A percentile compares a stretch with the other conserved stretches of the same genome.
Evolutionary conservation across 2,797 vertebrate species (phyloP).

Genomic region (Macrochelys suwanniensis): DNA sequence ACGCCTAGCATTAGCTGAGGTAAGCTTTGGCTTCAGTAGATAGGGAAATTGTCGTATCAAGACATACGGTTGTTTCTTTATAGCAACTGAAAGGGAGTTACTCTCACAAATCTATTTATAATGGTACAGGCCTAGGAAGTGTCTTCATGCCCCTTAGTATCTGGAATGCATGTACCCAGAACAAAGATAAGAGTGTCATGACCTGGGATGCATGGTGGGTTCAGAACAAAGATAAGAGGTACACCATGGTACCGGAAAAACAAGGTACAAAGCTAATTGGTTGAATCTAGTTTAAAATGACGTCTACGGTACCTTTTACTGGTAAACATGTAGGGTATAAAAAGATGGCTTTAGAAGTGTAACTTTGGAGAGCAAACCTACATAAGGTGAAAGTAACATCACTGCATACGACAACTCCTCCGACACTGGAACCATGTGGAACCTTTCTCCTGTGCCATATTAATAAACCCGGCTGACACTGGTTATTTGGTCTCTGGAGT

Average conservation of each 20-base stretch:
- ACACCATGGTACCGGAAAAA: neutral
- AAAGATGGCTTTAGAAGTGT: too few relatives aligned
- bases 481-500: too few relatives aligned
- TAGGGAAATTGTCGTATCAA: neutral
- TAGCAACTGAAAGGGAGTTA: neutral
- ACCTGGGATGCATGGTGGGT: neutral
- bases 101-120: neutral
- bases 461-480: too few relatives aligned
- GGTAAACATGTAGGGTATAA: too few relatives aligned
- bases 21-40: neutral
- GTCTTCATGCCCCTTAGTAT: neutral
- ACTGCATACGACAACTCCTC: too few relatives aligned
- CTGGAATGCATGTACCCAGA: neutral
- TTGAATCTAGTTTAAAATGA: neutral
- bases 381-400: too few relatives aligned
- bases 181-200: neutral
- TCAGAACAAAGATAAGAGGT: neutral
- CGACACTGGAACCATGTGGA: too few relatives aligned
- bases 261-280: neutral
- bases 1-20: neutral
- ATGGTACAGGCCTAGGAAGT: neutral
- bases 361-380: too few relatives aligned
- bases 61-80: neutral
- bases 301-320: neutral
- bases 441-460: too few relatives aligned